Evolutionary conservation across 2,113 vertebrate genomes (phyloP).

Genomic region (Furnarius figulus): DNA sequence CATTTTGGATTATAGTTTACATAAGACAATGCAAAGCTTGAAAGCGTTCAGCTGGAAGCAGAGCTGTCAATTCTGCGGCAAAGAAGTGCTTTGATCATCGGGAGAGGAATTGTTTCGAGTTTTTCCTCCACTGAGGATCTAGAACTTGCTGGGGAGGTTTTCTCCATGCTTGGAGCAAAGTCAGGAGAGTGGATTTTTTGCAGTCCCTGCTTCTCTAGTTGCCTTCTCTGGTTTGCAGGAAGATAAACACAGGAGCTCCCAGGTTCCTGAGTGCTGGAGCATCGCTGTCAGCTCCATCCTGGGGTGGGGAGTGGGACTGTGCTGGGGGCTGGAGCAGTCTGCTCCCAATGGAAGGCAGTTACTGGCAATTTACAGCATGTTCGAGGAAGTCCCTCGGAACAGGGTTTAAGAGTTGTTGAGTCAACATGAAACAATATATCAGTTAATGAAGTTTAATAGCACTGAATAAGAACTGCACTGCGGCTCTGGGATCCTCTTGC

Average conservation of each 20-base stretch:
- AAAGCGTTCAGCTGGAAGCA: slow-evolving; percentile 47
- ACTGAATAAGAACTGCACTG: slow-evolving; percentile 62
- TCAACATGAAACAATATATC: slow-evolving; percentile 58
- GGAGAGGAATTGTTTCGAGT: background rate
- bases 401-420: slow-evolving; percentile 59
- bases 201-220: background rate
- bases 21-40: slow-evolving; percentile 20
- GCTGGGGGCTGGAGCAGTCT: background rate
- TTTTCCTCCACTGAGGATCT: background rate
- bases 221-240: background rate
- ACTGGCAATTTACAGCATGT: slow-evolving; percentile 24
- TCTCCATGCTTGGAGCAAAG: background rate
- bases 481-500: slow-evolving; percentile 56
- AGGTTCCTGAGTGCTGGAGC: background rate
- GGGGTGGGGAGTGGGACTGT: rapidly evolving
- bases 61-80: slow-evolving; percentile 40
- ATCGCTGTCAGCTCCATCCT: background rate
- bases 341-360: slow-evolving; percentile 19
- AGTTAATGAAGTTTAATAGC: slow-evolving; percentile 69
- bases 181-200: background rate
- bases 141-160: background rate
- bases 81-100: background rate
- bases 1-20: slow-evolving; percentile 35
- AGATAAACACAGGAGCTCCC: background rate
- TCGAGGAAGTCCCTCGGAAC: slow-evolving; percentile 24